Evolutionary conservation across 2,113 vertebrate genomes (phyloP).

Genomic region (Melanerpes aurifrons): DNA sequence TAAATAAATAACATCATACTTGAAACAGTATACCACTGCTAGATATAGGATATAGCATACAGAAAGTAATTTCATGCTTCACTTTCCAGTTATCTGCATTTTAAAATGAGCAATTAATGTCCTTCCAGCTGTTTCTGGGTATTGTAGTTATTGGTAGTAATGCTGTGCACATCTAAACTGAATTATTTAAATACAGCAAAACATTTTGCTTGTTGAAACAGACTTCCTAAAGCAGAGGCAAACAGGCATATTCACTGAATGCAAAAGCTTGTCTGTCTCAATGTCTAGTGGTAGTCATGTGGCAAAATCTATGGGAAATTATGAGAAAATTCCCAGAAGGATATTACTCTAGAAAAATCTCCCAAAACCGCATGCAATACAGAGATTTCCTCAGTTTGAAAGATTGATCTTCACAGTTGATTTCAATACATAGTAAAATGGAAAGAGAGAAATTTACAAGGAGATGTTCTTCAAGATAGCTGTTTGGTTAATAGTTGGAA

Average conservation of each 20-base stretch:
- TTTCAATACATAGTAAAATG: background rate
- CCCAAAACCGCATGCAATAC: background rate
- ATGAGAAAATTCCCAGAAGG: background rate
- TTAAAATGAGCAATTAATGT: conserved; percentile 19
- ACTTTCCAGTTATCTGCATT: conserved; percentile 24
- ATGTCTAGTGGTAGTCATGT: background rate
- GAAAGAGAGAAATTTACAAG: background rate
- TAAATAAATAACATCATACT: background rate
- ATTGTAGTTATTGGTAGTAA: background rate
- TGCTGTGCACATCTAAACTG: background rate
- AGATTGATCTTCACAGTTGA: background rate
- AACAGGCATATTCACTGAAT: background rate
- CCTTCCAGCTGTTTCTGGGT: conserved; percentile 15
- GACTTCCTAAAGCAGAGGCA: background rate
- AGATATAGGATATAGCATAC: background rate
- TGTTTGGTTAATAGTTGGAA: background rate
- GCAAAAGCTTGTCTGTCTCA: background rate
- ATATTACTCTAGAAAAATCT: background rate
- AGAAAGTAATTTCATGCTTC: conserved; percentile 47
- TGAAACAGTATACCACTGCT: background rate
- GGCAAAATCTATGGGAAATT: background rate
- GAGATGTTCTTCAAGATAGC: background rate
- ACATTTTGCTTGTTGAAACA: background rate
- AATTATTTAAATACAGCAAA: conserved; percentile 12
- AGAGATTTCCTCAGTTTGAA: background rate